Percentiles rank a stretch among this genome's conserved stretches.
Conservation (phyloP, 2,797 vertebrate genomes). For the Fringilla coelebs region DNA sequence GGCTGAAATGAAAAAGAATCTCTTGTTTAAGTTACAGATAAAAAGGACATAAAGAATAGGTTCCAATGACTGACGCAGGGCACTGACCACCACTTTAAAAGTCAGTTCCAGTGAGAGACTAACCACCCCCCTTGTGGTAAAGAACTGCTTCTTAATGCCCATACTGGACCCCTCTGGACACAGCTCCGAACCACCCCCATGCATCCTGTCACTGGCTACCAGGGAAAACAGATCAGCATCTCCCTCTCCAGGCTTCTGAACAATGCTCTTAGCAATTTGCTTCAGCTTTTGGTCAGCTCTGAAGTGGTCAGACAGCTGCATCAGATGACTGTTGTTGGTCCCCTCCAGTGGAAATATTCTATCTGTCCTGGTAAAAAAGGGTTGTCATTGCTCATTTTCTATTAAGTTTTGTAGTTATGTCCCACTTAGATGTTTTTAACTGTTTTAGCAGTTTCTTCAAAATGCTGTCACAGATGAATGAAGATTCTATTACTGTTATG, state of each 20-base stretch:
- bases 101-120: not conserved
- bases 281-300: not conserved
- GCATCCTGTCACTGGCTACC: too few species aligned
- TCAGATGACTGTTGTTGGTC: accelerated
- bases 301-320: not conserved
- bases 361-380: not conserved
- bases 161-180: accelerated
- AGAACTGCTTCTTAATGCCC: not conserved
- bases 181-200: not conserved
- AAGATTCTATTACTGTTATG: not conserved
- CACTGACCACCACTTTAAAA: not conserved
- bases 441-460: not conserved
- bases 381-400: not conserved
- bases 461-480: not conserved
- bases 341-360: not conserved
- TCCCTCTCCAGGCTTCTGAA: not conserved
- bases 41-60: not conserved
- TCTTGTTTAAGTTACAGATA: not conserved
- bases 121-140: not conserved
- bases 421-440: not conserved
- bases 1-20: not conserved
- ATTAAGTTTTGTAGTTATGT: not conserved
- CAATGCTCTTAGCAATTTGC: not conserved
- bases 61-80: not conserved
- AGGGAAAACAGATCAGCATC: not conserved